A percentile compares a stretch with the other conserved stretches of the same genome.
phyloP scores from a whole-genome alignment of 30 jellyfish, hydroid and myxozoan species.

The Rhopilema esculentum region DNA sequence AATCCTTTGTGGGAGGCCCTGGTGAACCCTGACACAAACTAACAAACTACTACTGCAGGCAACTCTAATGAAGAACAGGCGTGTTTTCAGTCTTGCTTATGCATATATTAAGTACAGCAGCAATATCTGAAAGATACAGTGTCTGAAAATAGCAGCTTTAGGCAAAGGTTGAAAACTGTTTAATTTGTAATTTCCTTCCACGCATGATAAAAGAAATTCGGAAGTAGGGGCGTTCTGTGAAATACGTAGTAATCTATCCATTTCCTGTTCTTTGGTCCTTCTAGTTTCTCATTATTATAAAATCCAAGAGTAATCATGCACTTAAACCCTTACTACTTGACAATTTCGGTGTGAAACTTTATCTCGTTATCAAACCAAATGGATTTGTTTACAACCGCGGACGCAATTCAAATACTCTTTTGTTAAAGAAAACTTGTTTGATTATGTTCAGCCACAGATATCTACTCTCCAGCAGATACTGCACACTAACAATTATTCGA shows the following conservation, averaged over 20 bases:
- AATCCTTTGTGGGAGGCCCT: too few relatives aligned
- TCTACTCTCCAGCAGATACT: too few relatives aligned
- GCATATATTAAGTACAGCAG: too few relatives aligned
- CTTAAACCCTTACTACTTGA: too few relatives aligned
- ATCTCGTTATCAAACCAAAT: neutral
- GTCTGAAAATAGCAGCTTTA: neutral
- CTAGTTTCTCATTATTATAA: too few relatives aligned
- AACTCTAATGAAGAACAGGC: too few relatives aligned
- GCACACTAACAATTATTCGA: neutral
- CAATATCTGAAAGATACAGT: too few relatives aligned
- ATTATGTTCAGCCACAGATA: neutral
- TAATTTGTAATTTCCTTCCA: neutral
- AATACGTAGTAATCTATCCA: neutral
- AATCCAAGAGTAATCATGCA: too few relatives aligned
- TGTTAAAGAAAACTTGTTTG: neutral
- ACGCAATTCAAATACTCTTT: neutral
- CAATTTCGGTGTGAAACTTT: neutral
- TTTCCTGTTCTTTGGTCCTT: neutral
- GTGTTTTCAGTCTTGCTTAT: too few relatives aligned
- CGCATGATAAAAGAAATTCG: neutral
- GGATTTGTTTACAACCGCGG: neutral
- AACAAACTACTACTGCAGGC: too few relatives aligned
- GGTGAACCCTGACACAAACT: too few relatives aligned
- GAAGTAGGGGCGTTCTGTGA: neutral
- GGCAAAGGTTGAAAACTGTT: neutral